These are phyloP conservation scores for Macrobrachium nipponense DNA, from an alignment of 1,140 invertebrate genomes.

Conservation along the genomic window DNA sequence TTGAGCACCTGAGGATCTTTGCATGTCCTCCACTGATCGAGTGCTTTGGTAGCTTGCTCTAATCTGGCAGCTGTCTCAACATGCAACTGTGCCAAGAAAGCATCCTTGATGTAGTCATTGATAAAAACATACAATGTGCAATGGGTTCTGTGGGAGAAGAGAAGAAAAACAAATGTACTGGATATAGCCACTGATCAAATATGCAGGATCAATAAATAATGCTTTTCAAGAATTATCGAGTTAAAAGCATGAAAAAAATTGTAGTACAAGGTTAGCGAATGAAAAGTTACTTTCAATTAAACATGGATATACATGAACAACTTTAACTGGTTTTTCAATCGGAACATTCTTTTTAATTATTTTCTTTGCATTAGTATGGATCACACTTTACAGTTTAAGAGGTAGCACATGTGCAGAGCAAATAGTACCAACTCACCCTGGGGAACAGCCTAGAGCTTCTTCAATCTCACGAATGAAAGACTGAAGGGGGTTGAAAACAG, in stretches of 20 bases:
- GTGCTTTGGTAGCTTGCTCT: conserved; percentile 75
- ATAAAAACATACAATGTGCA: conserved; percentile 81
- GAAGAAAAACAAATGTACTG: conserved; percentile 15
- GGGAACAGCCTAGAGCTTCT: conserved; percentile 74
- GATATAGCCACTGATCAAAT: not conserved
- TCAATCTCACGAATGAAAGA: conserved; percentile 84
- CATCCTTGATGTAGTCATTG: conserved; percentile 81
- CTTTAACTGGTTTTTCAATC: too few relatives aligned
- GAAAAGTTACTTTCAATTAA: too few relatives aligned
- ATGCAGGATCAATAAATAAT: not conserved
- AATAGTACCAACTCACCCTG: conserved; percentile 71
- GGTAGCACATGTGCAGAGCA: not conserved
- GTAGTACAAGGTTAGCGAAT: too few relatives aligned
- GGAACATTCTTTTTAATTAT: too few relatives aligned
- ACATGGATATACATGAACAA: too few relatives aligned
- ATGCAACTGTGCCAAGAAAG: conserved; percentile 68
- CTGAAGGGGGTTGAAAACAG: conserved; percentile 81
- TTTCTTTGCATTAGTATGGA: not conserved
- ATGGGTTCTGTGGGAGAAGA: conserved; percentile 71
- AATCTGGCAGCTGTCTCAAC: conserved; percentile 58
- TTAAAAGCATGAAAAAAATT: not conserved
- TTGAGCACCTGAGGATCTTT: conserved; percentile 76
- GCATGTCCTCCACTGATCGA: conserved; percentile 79
- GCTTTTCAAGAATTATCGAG: too few relatives aligned
- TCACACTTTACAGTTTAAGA: not conserved